Base-by-base conservation (phyloP, 2,113 vertebrate genomes). In the Sinosuthora webbiana region DNA sequence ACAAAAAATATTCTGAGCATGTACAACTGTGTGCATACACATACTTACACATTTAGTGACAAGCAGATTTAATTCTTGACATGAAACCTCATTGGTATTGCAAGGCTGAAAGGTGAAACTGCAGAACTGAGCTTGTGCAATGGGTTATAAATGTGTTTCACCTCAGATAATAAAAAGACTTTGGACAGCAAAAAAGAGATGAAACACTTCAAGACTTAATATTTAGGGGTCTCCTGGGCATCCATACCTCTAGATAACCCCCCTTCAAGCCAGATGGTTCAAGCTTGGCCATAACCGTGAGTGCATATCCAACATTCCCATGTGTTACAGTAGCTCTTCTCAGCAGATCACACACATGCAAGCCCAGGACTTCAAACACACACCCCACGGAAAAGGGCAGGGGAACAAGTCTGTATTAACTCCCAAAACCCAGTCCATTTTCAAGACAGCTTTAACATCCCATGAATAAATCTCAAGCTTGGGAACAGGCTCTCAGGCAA, bases 51-150 rank as follows among this genome's bases (percentile, higher is more conserved):
- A 20, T 42, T 74, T 27, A 77, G 55, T 49, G 63, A 69, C 37
- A 77, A 77, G 33, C 19, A 78, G 76, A 60, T 60, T 44, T 49
- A 88, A 81, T 68, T n/a, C 23, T 70, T 63, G 35, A 74, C 49
- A 37, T 27, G 27, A 28, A 93, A 76, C 45, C 37, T 71, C 37
- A 30, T 2, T 53, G 49, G 39, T 68, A n/a, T 24, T 75, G 60
- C 2, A 3, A 28, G 25, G 33, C 5, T 56, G 68, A 91, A 94
- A 73, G 78, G 95, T 95, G 93, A 95, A 94, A 90, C 85, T 94
- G 88, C 90, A 96, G 74, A 90, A 95, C n/a, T 67, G 42, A 90
- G 79, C 92, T 92, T 6, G 0, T 83, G 88, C 94, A 82, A 83
- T 1, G 15, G 15, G 44, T 76, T 65, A 71, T 41, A 71, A 35